Base-by-base conservation (phyloP, 2,797 vertebrate species). In the Siniperca scherzeri region DNA sequence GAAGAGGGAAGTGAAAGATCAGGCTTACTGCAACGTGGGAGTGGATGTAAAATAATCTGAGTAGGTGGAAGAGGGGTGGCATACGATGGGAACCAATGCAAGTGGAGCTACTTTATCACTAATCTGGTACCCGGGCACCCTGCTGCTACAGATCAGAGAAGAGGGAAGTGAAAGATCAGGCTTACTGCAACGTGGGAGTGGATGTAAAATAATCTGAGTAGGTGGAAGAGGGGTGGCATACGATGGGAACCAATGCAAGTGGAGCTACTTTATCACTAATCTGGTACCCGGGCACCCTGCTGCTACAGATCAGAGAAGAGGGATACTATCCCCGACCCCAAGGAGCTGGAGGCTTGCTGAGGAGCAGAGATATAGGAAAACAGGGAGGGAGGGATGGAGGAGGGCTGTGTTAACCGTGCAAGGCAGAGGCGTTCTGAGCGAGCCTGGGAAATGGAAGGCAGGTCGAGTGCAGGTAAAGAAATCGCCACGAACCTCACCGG, bases 131-230 rank as follows among this genome's bases (percentile, higher is more conserved):
- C n/a, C 17, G 21, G 80, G 66, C 73, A 79, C 62, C 89, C 89
- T 42, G 75, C 80, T 89, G 91, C 71, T 77, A 10, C 71, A 89
- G 87, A 92, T 93, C 90, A 90, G 86, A n/a, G n/a, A n/a, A n/a
- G n/a, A n/a, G n/a, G n/a, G n/a, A n/a, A n/a, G n/a, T n/a, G n/a
- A n/a, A n/a, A n/a, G n/a, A n/a, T n/a, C n/a, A n/a, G n/a, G n/a
- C n/a, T n/a, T n/a, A n/a, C n/a, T n/a, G n/a, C n/a, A n/a, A n/a
- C n/a, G n/a, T n/a, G n/a, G n/a, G n/a, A n/a, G n/a, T n/a, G n/a
- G n/a, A n/a, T n/a, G n/a, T n/a, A n/a, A n/a, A n/a, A n/a, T n/a
- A n/a, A n/a, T n/a, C n/a, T n/a, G n/a, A n/a, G n/a, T n/a, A n/a
- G n/a, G n/a, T n/a, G n/a, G n/a, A n/a, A n/a, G n/a, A n/a, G 59